These are phyloP conservation scores for Trypoxylon attenuatum DNA, from an alignment of 2,888 invertebrate genomes.

Conservation along the genomic window DNA sequence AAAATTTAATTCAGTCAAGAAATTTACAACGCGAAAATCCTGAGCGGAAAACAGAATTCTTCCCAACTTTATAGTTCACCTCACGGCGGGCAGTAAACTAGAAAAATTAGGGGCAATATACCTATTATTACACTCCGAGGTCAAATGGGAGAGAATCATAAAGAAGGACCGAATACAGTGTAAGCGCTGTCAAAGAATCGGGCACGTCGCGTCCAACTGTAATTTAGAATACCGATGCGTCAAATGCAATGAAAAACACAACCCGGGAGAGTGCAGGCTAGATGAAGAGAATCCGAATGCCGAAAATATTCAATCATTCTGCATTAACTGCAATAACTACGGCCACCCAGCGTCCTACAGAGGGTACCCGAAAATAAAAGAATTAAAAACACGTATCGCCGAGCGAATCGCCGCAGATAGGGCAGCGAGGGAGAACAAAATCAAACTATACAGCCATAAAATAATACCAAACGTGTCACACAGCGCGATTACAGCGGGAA, in stretches of 20 bases:
- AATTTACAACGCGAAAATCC: not conserved
- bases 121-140: not conserved
- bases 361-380: not conserved
- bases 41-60: not conserved
- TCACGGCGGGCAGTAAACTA: not conserved
- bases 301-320: too few species aligned
- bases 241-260: conserved; percentile 22
- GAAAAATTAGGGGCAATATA: too few species aligned
- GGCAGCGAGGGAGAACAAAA: not conserved
- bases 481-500: too few species aligned
- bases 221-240: conserved; percentile 35
- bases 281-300: not conserved
- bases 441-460: too few species aligned
- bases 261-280: conserved; percentile 23
- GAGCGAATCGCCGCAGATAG: not conserved
- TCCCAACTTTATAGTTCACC: not conserved
- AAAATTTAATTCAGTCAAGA: not conserved
- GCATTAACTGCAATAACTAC: conserved; percentile 14
- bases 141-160: conserved; percentile 34
- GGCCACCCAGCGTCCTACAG: conserved; percentile 35
- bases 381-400: not conserved
- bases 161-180: conserved; percentile 37
- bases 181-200: conserved; percentile 37
- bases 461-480: too few species aligned
- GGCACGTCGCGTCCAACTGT: conserved; percentile 34